Conservation (phyloP, 2,113 vertebrate species). For the Anhinga rufa region DNA sequence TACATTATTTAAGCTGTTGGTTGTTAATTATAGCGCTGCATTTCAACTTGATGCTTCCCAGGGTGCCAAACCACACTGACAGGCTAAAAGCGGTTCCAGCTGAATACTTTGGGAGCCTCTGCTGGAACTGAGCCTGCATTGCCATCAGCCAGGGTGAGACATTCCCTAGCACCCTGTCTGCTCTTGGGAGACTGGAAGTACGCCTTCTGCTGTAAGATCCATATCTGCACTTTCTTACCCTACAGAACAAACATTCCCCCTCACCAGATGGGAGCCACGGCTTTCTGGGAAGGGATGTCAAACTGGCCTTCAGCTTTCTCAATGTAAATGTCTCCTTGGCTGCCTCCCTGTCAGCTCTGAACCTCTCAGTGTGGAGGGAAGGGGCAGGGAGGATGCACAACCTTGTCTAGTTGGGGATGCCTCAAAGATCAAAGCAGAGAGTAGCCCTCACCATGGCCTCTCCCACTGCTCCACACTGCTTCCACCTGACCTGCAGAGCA, state of each 20-base stretch:
- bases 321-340: accelerated
- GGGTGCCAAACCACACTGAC: background rate
- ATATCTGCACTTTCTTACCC: background rate
- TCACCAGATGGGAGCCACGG: background rate
- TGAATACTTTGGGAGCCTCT: background rate
- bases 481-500: background rate
- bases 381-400: background rate
- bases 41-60: background rate
- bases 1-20: background rate
- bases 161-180: background rate
- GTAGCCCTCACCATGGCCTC: background rate
- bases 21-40: constrained; percentile 11
- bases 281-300: background rate
- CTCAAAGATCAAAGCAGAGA: background rate
- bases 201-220: background rate
- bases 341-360: background rate
- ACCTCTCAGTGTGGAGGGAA: background rate
- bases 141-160: background rate
- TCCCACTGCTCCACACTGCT: background rate
- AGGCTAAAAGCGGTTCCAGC: background rate
- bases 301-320: background rate
- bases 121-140: background rate
- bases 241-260: accelerated
- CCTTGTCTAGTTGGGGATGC: too few relatives aligned
- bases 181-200: background rate